Conservation (phyloP, 2,797 vertebrate genomes). For the Lacerta bilineata region DNA sequence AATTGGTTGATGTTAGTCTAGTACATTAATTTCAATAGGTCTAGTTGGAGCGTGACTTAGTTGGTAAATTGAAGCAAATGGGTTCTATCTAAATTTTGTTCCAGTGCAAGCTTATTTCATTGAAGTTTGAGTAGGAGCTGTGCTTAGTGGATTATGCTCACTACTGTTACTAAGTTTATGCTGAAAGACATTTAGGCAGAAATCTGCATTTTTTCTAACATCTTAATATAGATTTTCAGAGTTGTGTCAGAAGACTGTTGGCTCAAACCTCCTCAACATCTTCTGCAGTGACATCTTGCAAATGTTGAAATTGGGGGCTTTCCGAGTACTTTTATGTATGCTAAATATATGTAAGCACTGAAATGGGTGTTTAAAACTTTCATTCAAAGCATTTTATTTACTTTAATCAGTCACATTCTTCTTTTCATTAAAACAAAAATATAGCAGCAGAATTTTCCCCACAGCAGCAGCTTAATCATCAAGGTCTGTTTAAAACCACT, state of each 20-base stretch:
- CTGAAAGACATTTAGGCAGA: conserved; percentile 4
- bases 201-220: neutral
- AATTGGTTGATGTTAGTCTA: too few species aligned
- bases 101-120: neutral
- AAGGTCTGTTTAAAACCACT: neutral
- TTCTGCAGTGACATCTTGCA: neutral
- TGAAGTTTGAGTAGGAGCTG: neutral
- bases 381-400: neutral
- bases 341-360: neutral
- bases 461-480: neutral
- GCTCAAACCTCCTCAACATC: neutral
- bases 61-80: too few species aligned
- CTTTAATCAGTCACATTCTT: neutral
- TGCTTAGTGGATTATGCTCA: neutral
- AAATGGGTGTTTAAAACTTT: neutral
- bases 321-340: neutral
- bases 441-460: neutral
- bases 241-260: neutral
- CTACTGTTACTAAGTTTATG: neutral
- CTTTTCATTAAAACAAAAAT: conserved; percentile 1
- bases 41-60: too few species aligned
- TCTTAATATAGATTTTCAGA: neutral
- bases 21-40: too few species aligned
- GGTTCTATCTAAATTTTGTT: neutral
- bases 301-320: neutral